Conservation (phyloP, 2,113 vertebrate genomes). For the Pseudorasbora parva region DNA sequence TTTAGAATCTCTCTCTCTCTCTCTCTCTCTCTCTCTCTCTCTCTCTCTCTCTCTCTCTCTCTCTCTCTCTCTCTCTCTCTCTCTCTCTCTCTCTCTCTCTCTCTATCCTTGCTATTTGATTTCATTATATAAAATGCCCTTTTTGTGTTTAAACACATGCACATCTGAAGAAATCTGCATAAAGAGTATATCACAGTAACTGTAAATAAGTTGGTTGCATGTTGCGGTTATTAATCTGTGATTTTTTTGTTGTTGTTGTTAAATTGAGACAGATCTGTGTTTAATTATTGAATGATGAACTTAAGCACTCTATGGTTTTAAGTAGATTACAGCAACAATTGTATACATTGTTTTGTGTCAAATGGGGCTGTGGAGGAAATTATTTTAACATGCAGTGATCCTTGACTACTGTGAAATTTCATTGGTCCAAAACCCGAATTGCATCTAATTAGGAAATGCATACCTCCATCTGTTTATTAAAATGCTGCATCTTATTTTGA, state of each 20-base stretch:
- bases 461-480: neutral
- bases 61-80: neutral
- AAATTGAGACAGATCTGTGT: neutral
- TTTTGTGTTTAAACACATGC: constrained; percentile 17
- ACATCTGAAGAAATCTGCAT: neutral
- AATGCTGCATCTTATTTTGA: neutral
- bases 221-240: neutral
- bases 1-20: constrained; percentile 52
- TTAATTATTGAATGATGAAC: neutral
- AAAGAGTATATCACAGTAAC: constrained; percentile 3
- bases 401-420: neutral
- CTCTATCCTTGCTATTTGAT: neutral
- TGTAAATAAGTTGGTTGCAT: neutral
- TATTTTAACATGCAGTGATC: neutral
- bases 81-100: neutral
- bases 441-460: neutral
- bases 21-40: neutral
- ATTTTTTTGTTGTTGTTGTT: no score
- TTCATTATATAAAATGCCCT: neutral
- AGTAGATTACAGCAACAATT: neutral
- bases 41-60: constrained; percentile 1
- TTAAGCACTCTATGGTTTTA: neutral
- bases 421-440: neutral
- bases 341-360: neutral
- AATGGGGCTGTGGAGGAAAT: neutral